Percentiles rank a stretch among this genome's conserved stretches.
Evolutionary conservation across 2,888 invertebrate genomes (phyloP).

Genomic region (Psococerastis gibbosa): DNA sequence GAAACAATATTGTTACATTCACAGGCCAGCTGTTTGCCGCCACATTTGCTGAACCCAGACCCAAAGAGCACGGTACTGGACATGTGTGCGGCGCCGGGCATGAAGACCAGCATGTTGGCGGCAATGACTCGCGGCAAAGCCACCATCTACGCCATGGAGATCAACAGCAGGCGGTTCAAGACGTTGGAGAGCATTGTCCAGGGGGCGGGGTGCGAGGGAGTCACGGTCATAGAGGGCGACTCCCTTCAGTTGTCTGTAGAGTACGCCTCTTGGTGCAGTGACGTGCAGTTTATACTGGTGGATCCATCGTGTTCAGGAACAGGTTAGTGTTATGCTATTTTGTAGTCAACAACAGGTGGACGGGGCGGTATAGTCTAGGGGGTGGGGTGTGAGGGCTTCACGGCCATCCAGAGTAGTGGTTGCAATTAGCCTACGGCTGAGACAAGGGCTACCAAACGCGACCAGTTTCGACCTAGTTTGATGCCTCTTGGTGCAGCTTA

Average conservation of each 20-base stretch:
- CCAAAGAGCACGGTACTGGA: conserved; percentile 62
- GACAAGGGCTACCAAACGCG: no score
- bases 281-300: conserved; percentile 77
- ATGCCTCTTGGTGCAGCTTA: no score
- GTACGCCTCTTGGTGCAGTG: conserved; percentile 29
- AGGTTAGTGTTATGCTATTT: no score
- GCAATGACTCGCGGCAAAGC: conserved; percentile 61
- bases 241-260: conserved; percentile 42
- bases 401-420: no score
- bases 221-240: conserved; percentile 46
- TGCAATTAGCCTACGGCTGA: no score
- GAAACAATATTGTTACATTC: no score
- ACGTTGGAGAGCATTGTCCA: conserved; percentile 43
- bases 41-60: conserved; percentile 54
- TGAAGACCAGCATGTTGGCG: conserved; percentile 84
- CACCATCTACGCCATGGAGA: conserved; percentile 67
- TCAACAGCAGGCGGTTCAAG: conserved; percentile 41
- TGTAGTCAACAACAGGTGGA: no score
- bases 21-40: conserved; percentile 86
- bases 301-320: conserved; percentile 96
- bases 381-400: no score
- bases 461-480: no score
- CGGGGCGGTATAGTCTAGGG: no score
- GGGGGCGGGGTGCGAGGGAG: conserved; percentile 41
- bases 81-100: conserved; percentile 96